These are phyloP conservation scores for Adineta ricciae DNA, from an alignment of 2,888 invertebrate genomes.

Conservation along the genomic window DNA sequence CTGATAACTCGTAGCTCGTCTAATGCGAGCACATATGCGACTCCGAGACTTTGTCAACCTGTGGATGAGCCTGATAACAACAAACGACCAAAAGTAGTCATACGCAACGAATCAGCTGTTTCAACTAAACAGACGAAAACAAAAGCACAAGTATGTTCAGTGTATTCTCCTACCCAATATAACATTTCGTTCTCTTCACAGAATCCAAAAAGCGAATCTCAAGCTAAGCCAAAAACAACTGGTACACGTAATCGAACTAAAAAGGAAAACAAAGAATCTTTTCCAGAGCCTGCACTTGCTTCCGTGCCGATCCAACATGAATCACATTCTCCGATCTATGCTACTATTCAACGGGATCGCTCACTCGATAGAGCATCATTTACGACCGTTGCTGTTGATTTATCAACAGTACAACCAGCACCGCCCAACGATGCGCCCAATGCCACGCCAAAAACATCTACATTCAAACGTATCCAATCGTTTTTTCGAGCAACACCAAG, in stretches of 20 bases:
- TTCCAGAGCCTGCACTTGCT: not conserved
- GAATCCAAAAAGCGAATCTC: not conserved
- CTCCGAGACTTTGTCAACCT: not conserved
- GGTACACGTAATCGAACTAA: not conserved
- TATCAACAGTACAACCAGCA: not conserved
- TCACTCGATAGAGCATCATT: not conserved
- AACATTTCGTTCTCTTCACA: not conserved
- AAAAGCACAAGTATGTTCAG: not conserved
- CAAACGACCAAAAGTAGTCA: not conserved
- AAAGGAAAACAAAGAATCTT: not conserved
- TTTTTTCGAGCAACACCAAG: not conserved
- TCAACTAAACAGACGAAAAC: not conserved
- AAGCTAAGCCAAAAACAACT: not conserved
- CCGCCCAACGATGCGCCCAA: not conserved
- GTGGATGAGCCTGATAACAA: not conserved
- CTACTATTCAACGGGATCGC: not conserved
- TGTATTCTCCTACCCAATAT: not conserved
- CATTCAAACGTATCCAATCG: constrained; percentile 14
- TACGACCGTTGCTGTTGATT: not conserved
- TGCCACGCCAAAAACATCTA: not conserved
- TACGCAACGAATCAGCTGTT: not conserved
- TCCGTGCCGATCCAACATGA: not conserved
- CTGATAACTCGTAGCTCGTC: not conserved
- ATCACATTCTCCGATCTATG: not conserved
- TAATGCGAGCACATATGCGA: not conserved